phyloP scores from a whole-genome alignment of 2,888 invertebrate genomes.

The Zhuqinia jingwanae region DNA sequence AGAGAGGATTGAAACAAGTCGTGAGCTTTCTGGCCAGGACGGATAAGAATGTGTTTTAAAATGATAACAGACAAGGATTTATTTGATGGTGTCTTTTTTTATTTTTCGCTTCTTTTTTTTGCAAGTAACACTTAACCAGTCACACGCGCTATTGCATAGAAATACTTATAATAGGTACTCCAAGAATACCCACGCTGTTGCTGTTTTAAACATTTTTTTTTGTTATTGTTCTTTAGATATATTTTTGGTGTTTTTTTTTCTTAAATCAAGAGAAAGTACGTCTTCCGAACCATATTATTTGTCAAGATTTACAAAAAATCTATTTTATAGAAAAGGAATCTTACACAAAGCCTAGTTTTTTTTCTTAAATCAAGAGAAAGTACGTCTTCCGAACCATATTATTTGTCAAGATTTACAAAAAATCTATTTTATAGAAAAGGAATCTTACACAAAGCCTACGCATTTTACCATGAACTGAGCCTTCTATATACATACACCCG shows the following conservation, averaged over 20 bases:
- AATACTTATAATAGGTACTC: not conserved
- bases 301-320: not conserved
- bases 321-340: not conserved
- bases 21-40: conserved; percentile 66
- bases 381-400: not conserved
- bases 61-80: conserved; percentile 69
- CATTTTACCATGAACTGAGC: too few species aligned
- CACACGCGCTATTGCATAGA: not conserved
- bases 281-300: not conserved
- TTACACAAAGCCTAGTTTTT: not conserved
- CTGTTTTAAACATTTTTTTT: not conserved
- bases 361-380: not conserved
- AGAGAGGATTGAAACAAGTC: conserved; percentile 67
- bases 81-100: conserved; percentile 59
- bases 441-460: not conserved
- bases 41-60: conserved; percentile 71
- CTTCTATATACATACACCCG: conserved; percentile 3
- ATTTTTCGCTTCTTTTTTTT: conserved; percentile 25
- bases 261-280: not conserved
- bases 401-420: not conserved
- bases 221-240: not conserved
- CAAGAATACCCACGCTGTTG: conserved; percentile 33
- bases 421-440: not conserved
- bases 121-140: conserved; percentile 46
- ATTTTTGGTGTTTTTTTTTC: not conserved